Percentiles rank a stretch among this genome's conserved stretches.
These are phyloP conservation scores for Labeo rohita DNA, from an alignment of 2,113 vertebrate species.

Conservation along the genomic window DNA sequence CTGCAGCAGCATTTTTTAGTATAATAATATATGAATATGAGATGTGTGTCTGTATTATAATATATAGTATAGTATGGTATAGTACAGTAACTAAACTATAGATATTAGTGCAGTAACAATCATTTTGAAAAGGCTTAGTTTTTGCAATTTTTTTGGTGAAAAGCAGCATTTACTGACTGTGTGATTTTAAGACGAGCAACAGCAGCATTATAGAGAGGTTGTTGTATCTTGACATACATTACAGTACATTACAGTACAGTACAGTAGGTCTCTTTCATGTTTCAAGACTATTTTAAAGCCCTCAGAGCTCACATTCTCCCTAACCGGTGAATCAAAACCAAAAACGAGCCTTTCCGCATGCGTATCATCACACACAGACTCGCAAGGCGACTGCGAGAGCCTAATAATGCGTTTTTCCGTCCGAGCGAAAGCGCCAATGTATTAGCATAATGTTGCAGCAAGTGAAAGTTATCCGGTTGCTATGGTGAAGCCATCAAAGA, in stretches of 20 bases:
- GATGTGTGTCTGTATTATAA: too few species aligned
- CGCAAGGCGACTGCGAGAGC: not conserved
- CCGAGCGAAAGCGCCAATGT: not conserved
- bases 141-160: too few species aligned
- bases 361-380: not conserved
- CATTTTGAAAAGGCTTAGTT: too few species aligned
- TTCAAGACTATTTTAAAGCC: not conserved
- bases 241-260: not conserved
- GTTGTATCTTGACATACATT: not conserved
- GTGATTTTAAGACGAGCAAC: too few species aligned
- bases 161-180: too few species aligned
- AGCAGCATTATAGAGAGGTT: not conserved
- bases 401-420: slow-evolving; percentile 12
- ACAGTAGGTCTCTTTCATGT: too few species aligned
- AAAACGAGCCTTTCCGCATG: not conserved
- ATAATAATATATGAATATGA: too few species aligned
- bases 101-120: too few species aligned
- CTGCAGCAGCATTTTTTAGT: too few species aligned
- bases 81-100: too few species aligned
- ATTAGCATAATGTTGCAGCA: slow-evolving; percentile 24
- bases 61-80: too few species aligned
- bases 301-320: not conserved
- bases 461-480: slow-evolving; percentile 34
- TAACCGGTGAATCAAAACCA: not conserved
- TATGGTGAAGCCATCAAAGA: slow-evolving; percentile 38